A percentile compares a stretch with the other conserved stretches of the same genome.
Evolutionary conservation across 2,797 vertebrate genomes (phyloP).

Genomic region (Pangasius macronema): DNA sequence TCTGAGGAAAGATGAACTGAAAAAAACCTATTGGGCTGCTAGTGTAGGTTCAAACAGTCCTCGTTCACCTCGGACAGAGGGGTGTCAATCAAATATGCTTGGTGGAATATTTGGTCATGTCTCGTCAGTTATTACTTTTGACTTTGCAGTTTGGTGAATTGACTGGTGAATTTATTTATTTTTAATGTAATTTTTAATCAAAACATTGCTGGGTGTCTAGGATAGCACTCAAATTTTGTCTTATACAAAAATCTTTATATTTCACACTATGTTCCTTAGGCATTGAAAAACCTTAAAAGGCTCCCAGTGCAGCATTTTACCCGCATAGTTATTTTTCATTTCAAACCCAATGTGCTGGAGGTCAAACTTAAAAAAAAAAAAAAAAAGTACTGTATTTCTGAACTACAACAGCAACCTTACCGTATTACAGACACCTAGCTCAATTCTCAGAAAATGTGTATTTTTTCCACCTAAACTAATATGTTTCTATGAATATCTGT

Average conservation of each 20-base stretch:
- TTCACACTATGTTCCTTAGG: neutral
- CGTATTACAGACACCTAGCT: neutral
- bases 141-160: neutral
- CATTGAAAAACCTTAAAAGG: neutral
- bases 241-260: neutral
- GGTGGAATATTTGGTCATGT: neutral
- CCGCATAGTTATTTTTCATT: neutral
- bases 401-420: neutral
- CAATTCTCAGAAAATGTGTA: neutral
- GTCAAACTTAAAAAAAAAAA: neutral
- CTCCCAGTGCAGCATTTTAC: neutral
- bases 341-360: neutral
- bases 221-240: neutral
- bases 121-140: neutral
- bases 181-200: neutral
- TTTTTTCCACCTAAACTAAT: neutral
- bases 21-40: too few species aligned
- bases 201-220: neutral
- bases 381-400: neutral
- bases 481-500: conserved; percentile 8
- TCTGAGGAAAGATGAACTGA: too few species aligned
- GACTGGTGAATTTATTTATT: neutral
- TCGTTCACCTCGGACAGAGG: neutral
- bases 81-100: neutral
- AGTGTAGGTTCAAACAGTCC: too few species aligned